These are phyloP conservation scores for Chlorops oryzae DNA, from an alignment of 1,140 invertebrate genomes.

Conservation along the genomic window DNA sequence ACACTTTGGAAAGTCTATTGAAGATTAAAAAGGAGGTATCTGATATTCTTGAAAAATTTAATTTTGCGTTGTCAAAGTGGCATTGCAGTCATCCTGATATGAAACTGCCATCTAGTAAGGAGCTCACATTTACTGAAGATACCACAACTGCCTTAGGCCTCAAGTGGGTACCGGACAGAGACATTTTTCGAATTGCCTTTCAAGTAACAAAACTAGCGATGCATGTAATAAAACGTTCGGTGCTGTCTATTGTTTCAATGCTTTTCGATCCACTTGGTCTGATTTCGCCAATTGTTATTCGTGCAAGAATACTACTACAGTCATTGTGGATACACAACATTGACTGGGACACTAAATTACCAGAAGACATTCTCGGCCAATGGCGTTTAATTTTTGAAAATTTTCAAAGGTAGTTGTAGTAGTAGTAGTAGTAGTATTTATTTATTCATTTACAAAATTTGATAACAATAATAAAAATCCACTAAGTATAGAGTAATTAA, in stretches of 20 bases:
- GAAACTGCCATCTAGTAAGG: not conserved
- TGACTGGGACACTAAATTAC: constrained; percentile 45
- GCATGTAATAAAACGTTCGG: no score
- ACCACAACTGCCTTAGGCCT: not conserved
- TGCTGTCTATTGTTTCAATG: no score
- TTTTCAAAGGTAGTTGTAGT: no score
- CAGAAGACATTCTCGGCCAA: no score
- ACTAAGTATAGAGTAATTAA: no score
- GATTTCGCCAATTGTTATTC: constrained; percentile 33
- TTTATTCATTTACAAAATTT: no score
- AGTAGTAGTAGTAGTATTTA: no score
- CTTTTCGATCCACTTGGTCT: constrained; percentile 46
- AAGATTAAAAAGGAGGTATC: constrained; percentile 11
- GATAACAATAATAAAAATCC: no score
- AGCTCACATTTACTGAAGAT: not conserved
- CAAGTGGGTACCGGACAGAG: not conserved
- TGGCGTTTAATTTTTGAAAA: no score
- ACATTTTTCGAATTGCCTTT: no score
- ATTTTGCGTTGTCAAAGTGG: constrained; percentile 4
- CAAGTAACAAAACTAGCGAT: no score
- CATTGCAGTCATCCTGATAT: constrained; percentile 7
- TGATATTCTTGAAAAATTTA: constrained; percentile 4
- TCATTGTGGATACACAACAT: constrained; percentile 32
- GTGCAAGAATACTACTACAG: constrained; percentile 44
- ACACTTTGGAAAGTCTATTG: not conserved